Evolutionary conservation across 2,888 invertebrate species (phyloP).

Genomic region (Onchidella celtica): DNA sequence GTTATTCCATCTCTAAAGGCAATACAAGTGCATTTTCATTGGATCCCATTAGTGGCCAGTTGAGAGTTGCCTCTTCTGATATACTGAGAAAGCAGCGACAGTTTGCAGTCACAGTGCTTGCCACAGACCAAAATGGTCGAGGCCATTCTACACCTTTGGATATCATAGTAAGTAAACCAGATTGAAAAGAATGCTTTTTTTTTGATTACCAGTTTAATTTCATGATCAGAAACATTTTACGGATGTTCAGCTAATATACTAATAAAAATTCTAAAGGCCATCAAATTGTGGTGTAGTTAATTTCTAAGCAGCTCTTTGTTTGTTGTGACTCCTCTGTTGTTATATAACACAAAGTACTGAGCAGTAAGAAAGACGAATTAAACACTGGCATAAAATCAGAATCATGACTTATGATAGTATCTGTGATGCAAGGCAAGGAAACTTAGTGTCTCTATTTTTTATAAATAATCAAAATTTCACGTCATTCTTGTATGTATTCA

Average conservation of each 20-base stretch:
- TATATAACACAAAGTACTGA: too few species aligned
- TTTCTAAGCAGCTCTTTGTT: background rate
- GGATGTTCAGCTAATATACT: too few species aligned
- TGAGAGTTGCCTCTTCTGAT: constrained; percentile 40
- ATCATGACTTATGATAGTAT: background rate
- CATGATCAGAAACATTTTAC: too few species aligned
- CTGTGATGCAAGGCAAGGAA: background rate
- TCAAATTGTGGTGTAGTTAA: background rate
- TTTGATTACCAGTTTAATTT: too few species aligned
- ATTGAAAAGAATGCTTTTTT: too few species aligned
- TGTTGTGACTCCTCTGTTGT: too few species aligned
- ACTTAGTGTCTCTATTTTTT: background rate
- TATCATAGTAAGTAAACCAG: constrained; percentile 22
- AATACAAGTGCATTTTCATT: constrained; percentile 45
- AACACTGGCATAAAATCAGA: too few species aligned
- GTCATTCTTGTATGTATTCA: background rate
- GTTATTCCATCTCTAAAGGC: constrained; percentile 45
- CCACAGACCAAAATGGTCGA: constrained; percentile 49
- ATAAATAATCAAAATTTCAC: background rate
- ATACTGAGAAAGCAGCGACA: constrained; percentile 18
- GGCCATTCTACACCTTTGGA: constrained; percentile 24
- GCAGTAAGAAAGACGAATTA: too few species aligned
- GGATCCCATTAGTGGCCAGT: constrained; percentile 36
- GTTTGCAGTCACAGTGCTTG: constrained; percentile 42
- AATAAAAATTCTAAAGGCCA: background rate